Conservation (phyloP, 2,888 invertebrate genomes). For the Hypolimnas misippus region DNA sequence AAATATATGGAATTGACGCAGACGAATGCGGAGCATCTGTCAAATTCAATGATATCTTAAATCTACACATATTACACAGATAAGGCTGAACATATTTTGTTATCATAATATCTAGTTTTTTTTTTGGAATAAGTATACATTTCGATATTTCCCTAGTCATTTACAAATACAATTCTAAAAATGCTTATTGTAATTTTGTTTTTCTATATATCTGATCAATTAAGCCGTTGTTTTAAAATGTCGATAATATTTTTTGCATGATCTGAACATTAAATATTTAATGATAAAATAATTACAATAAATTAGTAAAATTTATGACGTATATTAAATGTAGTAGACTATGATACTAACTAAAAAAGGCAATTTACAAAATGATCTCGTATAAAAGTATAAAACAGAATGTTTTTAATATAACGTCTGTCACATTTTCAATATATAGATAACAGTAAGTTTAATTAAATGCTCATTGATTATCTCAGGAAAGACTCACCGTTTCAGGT, state of each 20-base stretch:
- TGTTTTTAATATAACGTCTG: too few relatives aligned
- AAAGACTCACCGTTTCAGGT: too few relatives aligned
- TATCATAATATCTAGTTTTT: neutral
- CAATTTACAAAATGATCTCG: neutral
- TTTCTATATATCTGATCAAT: neutral
- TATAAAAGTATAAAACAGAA: too few relatives aligned
- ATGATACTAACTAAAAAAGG: neutral
- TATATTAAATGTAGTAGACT: neutral
- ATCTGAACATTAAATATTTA: neutral
- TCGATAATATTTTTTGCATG: neutral
- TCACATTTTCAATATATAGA: too few relatives aligned
- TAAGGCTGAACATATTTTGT: neutral
- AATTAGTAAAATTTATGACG: neutral
- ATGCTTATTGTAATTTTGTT: neutral
- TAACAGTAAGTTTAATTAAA: too few relatives aligned
- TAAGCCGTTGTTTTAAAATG: neutral
- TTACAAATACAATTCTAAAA: neutral
- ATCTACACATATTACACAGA: neutral
- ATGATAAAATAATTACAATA: neutral
- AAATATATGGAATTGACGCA: constrained; percentile 6
- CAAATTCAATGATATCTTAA: neutral
- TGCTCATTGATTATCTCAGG: too few relatives aligned
- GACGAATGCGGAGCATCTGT: neutral
- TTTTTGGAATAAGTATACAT: neutral
- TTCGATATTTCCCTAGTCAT: neutral